Conservation (phyloP, 2,888 invertebrate genomes). For the Drosophila emarginata region DNA sequence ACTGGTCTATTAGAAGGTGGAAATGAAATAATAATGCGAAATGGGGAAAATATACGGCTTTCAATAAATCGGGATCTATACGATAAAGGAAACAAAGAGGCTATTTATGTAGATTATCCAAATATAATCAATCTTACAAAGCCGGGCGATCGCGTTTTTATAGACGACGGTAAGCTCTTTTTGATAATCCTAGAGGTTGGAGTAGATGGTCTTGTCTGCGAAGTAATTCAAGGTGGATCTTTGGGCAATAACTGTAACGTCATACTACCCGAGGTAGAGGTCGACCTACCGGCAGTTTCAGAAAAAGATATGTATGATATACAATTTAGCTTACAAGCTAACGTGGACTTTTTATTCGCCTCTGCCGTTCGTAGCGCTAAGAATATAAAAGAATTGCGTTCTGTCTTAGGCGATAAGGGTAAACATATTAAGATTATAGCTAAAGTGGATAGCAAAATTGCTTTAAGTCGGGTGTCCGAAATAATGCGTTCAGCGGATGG, state of each 20-base stretch:
- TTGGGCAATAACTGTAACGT: constrained; percentile 97
- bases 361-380: constrained; percentile 95
- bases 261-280: constrained; percentile 95
- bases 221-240: constrained; percentile 95
- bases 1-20: constrained; percentile 91
- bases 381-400: constrained; percentile 91
- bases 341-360: constrained; percentile 93
- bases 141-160: constrained; percentile 91
- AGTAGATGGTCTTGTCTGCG: constrained; percentile 87
- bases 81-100: constrained; percentile 89
- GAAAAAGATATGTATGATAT: constrained; percentile 96
- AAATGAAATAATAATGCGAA: constrained; percentile 93
- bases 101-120: constrained; percentile 94
- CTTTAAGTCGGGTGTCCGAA: constrained; percentile 94
- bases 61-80: constrained; percentile 90
- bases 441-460: constrained; percentile 98
- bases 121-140: constrained; percentile 95
- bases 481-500: constrained; percentile 96
- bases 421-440: constrained; percentile 96
- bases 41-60: constrained; percentile 90
- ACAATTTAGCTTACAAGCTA: constrained; percentile 92
- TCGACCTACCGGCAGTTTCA: constrained; percentile 97
- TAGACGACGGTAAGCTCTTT: constrained; percentile 97
- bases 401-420: constrained; percentile 92
- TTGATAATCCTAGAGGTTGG: constrained; percentile 89